Evolutionary conservation across 2,888 invertebrate genomes (phyloP), one percentile per base, ranked within the genome.

Genomic region (Fragum fragum): DNA sequence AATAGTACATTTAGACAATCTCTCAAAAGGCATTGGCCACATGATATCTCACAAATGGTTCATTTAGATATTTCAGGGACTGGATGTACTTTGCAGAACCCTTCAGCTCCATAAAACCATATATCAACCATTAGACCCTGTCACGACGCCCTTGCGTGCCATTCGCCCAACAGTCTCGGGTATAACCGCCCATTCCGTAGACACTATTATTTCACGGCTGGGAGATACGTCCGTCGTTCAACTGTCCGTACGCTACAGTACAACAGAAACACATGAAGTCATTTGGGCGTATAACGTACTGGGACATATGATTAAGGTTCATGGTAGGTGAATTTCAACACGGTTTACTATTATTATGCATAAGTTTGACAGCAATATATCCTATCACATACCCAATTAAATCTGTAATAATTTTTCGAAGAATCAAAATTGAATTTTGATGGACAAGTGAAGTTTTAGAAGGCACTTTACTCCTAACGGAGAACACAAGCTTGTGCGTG

Each of bases 201-300:
- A 73, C 5, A 80, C 82, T 0, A 75, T 80, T n/a, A 63, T 82
- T 11, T 76, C 85, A 0, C 79, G 80, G 14, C 55, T 82, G 6
- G 80, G 82, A 23, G 77, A 76, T 42, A 79, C 63, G n/a, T 68
- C 80, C 14, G 73, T 82, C 55, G 76, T 83, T 11, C 83, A 83
- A 63, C 47, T 83, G 26, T 80, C 81, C 14, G 79, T 86, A 7
- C 55, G 75, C 6, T 86, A 79, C 66, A 86, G 81, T 39, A 86
- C 86, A 5, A 39, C 72, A 23, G 86, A 86, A 26, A 81, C 83
- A 47, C 83, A 83, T 42, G 81, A 86, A 57, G 81, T 86, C 6
- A 83, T 86, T 26, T 86, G 83, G 86, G 86, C 86, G 0, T 86
- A 86, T 26, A 86, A 83, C 32, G 81, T 86, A 0, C 74, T 81